A percentile compares a stretch with the other conserved stretches of the same genome.
Evolutionary conservation across 2,113 vertebrate species (phyloP).

Genomic region (Nematolebias whitei): DNA sequence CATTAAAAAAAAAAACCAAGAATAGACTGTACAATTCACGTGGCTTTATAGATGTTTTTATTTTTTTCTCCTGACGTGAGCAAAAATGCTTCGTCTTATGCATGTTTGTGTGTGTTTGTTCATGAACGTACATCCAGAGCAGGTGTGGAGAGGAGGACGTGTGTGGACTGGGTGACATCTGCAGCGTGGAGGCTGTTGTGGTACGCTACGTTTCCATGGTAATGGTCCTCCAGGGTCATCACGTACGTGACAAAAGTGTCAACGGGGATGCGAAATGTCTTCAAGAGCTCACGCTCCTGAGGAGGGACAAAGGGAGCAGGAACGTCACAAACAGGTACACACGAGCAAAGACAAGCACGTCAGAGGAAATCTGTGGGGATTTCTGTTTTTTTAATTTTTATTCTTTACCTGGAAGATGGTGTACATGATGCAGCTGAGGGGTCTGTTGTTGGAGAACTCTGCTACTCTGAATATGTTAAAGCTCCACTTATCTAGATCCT

Average conservation of each 20-base stretch:
- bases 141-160: constrained; percentile 89
- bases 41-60: not conserved
- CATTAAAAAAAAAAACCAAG: too few species aligned
- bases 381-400: too few species aligned
- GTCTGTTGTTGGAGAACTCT: constrained; percentile 86
- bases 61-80: not conserved
- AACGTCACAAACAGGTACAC: not conserved
- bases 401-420: constrained; percentile 88
- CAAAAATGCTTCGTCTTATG: not conserved
- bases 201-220: constrained; percentile 87
- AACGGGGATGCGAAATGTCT: constrained; percentile 88
- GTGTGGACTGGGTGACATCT: constrained; percentile 88
- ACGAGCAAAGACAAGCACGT: not conserved
- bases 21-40: too few species aligned
- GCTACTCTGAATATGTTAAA: constrained; percentile 88
- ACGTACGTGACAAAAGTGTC: constrained; percentile 89
- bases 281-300: constrained; percentile 85
- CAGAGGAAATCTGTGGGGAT: not conserved
- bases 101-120: not conserved
- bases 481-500: constrained; percentile 88
- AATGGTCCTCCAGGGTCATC: constrained; percentile 92
- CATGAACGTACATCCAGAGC: constrained; percentile 82
- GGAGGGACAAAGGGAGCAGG: constrained; percentile 15
- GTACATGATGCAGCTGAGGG: constrained; percentile 89
- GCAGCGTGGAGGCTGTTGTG: constrained; percentile 85